Evolutionary conservation across 2,113 vertebrate genomes (phyloP), one percentile per base, ranked within the genome.

Genomic region (Notechis scutatus): DNA sequence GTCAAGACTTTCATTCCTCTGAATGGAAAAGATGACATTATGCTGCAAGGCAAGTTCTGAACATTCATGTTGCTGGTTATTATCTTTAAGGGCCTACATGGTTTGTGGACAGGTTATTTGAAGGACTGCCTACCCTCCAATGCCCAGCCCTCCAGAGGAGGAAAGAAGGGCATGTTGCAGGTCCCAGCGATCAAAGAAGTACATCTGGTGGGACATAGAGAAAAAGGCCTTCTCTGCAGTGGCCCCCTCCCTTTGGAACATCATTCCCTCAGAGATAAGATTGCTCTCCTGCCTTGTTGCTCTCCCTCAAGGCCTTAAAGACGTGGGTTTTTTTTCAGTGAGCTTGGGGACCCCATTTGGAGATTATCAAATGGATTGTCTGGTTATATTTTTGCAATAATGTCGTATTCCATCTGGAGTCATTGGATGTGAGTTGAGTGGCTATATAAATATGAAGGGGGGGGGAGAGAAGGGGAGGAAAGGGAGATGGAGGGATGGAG

Each of bases 401-500:
- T 61, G 59, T 10, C 23, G 59, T 26, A 61, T 61, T 61, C 24
- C 24, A 61, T 24, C 24, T 61, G 59, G 59, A 61, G 59, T 26
- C 59, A 61, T 61, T 61, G 24, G 24, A 9, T 61, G 24, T 61
- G 23, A 59, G 23, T 59, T 59, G 23, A 59, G 57, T 59, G 57
- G 57, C 23, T 59, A 59, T 59, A 59, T 24, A 59, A 59, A 59
- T 59, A 26, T 59, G 57, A 10, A 24, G 10, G 57, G 3, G 3
- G 42, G 42, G 45, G 45, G 57, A 10, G 23, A 2, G 57, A 56
- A 5, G 18, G 3, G 1, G 59, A 42, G 3, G 59, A 12, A 3
- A 7, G 1, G 9, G 8, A 9, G 2, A 8, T 2, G 2, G 20
- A 23, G 23, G 1, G 21, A 3, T 7, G 6, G 23, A 59, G 5